These are phyloP conservation scores for Scalopus aquaticus DNA, from an alignment of 2,113 vertebrate genomes.

Conservation along the genomic window DNA sequence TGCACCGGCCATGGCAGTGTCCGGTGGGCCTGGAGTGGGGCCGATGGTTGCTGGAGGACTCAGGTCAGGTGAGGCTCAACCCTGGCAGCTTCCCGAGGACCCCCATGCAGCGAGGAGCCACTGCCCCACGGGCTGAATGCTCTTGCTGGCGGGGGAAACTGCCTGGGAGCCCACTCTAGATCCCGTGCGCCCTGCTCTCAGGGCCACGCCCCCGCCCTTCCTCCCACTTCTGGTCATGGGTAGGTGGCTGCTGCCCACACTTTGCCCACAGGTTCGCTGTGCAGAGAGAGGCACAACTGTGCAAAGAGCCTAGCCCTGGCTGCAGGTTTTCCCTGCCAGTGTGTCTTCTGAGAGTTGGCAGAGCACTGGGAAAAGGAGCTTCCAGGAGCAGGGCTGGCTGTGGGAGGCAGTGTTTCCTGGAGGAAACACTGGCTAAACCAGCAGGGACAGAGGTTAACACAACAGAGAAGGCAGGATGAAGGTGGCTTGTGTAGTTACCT, in stretches of 20 bases:
- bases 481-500: neutral
- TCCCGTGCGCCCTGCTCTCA: neutral
- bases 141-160: neutral
- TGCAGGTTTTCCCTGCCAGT: neutral
- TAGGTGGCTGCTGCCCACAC: neutral
- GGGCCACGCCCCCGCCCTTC: no score
- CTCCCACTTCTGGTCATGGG: neutral
- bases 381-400: neutral
- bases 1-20: fast-evolving
- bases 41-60: fast-evolving
- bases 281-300: neutral
- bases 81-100: neutral
- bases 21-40: neutral
- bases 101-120: neutral
- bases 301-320: neutral
- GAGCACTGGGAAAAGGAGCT: neutral
- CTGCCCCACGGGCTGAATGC: neutral
- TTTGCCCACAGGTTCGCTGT: neutral
- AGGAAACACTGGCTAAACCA: neutral
- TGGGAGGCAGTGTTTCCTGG: neutral
- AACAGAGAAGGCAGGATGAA: neutral
- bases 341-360: neutral
- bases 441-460: neutral
- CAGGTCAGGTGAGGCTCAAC: neutral
- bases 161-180: neutral